phyloP scores from a whole-genome alignment of 2,888 invertebrate genomes.

The Nephrocerus scutellatus region DNA sequence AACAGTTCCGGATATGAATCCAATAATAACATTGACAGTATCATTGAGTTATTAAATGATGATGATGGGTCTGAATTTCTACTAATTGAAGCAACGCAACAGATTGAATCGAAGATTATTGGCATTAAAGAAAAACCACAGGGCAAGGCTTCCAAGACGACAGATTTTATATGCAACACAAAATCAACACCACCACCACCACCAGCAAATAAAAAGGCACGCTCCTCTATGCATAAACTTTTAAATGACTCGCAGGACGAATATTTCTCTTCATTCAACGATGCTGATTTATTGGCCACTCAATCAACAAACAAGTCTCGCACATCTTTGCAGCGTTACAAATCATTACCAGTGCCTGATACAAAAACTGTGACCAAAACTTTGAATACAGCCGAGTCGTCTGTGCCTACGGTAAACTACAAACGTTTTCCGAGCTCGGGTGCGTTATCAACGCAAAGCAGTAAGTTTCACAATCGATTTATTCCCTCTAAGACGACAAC shows the following conservation, averaged over 20 bases:
- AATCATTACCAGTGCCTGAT: constrained; percentile 38
- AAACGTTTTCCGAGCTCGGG: too few relatives aligned
- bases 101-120: constrained; percentile 30
- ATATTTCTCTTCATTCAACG: constrained; percentile 38
- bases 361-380: constrained; percentile 18
- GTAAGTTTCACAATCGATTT: too few relatives aligned
- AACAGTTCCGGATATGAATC: constrained; percentile 16
- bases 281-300: constrained; percentile 31
- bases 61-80: constrained; percentile 31
- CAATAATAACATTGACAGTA: constrained; percentile 11
- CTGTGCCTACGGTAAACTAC: too few relatives aligned
- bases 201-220: constrained; percentile 9
- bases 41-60: constrained; percentile 13
- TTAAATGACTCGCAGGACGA: constrained; percentile 39
- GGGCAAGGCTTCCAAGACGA: background rate
- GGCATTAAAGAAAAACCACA: constrained; percentile 13
- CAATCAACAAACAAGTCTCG: constrained; percentile 33
- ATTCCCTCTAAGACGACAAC: too few relatives aligned
- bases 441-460: too few relatives aligned
- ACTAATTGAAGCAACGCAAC: constrained; percentile 38
- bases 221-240: constrained; percentile 9
- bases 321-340: constrained; percentile 36
- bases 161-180: background rate
- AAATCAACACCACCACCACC: constrained; percentile 1
- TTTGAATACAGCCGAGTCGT: too few relatives aligned